Base-by-base conservation (phyloP, 2,888 invertebrate species). In the Tenthredo livida region DNA sequence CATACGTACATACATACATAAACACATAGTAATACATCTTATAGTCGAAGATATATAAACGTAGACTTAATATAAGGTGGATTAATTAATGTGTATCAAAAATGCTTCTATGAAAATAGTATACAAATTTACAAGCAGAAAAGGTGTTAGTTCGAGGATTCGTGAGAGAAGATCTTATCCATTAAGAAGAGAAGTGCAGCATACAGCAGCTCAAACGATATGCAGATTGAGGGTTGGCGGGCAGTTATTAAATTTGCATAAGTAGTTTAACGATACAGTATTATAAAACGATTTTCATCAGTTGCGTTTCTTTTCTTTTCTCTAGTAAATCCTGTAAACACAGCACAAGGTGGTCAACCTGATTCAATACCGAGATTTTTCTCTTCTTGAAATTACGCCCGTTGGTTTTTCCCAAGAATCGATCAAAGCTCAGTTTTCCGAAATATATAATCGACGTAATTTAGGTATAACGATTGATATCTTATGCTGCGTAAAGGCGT, bases 141-240 rank as follows among this genome's bases (percentile, higher is more conserved):
- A 15, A 47, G 25, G 72, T 43, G 73, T 73, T 73, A 5, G 25
- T 47, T 25, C 73, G 40, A 73, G 73, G 21, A 21, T 43, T 73
- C 43, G 40, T 6, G 15, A 77, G 54, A 17, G 6, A 77, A 33
- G 54, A 77, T 7, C 15, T 33, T 21, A 40, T 70, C 65, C 47
- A n/a, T 72, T 15, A 40, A 40, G 29, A 2, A 29, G 17, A 58
- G 58, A 54, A 54, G 17, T 40, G 33, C 75, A 73, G 29, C 43
- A 73, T 54, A 33, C 65, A 29, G 29, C 33, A 75, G 9, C 12
- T 33, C 29, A 47, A 43, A 75, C 67, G 43, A 67, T 47, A 84
- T 84, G 84, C 77, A 84, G 43, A 84, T 84, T 40, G 61, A 75
- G 21, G 40, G 61, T 73, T 73, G 21, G 43, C 43, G 40, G 73